Conservation (phyloP, 2,113 vertebrate genomes). For the Phyllostomus hastatus region DNA sequence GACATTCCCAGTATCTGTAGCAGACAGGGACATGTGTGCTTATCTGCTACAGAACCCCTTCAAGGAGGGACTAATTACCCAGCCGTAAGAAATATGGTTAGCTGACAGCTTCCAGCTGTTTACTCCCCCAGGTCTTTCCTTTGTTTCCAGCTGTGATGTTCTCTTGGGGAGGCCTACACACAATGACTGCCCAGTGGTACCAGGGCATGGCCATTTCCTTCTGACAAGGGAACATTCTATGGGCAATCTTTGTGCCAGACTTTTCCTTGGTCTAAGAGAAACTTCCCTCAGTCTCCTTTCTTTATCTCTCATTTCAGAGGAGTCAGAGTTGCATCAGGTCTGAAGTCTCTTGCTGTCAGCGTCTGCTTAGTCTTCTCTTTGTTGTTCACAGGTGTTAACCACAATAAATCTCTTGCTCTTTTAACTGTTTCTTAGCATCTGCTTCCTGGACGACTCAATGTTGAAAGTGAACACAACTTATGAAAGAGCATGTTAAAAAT, state of each 20-base stretch:
- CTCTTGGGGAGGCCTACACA: not conserved
- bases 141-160: not conserved
- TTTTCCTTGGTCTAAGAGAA: not conserved
- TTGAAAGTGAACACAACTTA: not conserved
- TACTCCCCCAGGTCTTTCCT: too few species aligned
- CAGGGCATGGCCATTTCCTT: not conserved
- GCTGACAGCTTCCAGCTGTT: not conserved
- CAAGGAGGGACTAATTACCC: not conserved
- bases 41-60: not conserved
- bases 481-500: not conserved
- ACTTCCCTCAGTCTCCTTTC: not conserved
- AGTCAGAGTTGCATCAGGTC: not conserved
- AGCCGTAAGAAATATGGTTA: not conserved
- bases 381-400: not conserved
- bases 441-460: not conserved
- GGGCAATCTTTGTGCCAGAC: not conserved
- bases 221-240: too few species aligned
- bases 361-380: not conserved
- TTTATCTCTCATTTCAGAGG: not conserved
- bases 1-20: not conserved
- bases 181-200: too few species aligned
- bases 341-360: not conserved
- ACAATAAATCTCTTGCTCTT: not conserved
- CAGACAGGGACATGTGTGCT: not conserved
- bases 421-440: not conserved